Base-by-base conservation (phyloP, 2,888 invertebrate species). In the Papilio protenor region DNA sequence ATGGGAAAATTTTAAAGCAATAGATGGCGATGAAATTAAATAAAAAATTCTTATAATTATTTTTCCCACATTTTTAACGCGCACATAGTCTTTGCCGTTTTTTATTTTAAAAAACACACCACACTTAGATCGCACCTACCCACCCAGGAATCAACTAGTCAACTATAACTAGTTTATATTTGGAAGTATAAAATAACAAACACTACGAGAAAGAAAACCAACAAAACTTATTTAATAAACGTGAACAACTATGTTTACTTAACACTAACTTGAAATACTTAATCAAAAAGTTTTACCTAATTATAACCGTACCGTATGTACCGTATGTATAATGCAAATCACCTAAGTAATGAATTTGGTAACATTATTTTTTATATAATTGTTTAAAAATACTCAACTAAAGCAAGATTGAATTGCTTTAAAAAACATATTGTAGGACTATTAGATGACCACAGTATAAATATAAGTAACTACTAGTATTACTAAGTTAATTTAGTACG, bases 211-310 rank as follows among this genome's bases (percentile, higher is more conserved):
- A 61, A 27, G 16, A 64, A 64, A 18, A 33, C 18, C 33, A 1
- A 66, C 64, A 40, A 40, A 40, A 66, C n/a, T 66, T 66, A 66
- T 66, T 66, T 40, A 66, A 66, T 40, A 40, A 66, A 40, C 16
- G 64, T 8, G 5, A n/a, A 40, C 18, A 40, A 10, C 18, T 2
- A 4, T 16, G 14, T 1, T 33, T 18, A 27, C 18, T 33, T 18
- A 33, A 18, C 33, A 8, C 18, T 33, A 64, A 64, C 64, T 33
- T 18, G 2, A 61, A 27, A n/a, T 61, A 33, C 33, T 64, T 16
- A 10, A 64, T 33, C 64, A 64, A 64, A 64, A 27, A 64, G 18
- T 64, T 64, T 33, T 18, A n/a, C 6, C n/a, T 21, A 57, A 21
- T 57, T 23, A 16, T n/a, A n/a, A n/a, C n/a, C n/a, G n/a, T n/a